Evolutionary conservation across 2,888 invertebrate species (phyloP).

Genomic region (Apotomis capreana): DNA sequence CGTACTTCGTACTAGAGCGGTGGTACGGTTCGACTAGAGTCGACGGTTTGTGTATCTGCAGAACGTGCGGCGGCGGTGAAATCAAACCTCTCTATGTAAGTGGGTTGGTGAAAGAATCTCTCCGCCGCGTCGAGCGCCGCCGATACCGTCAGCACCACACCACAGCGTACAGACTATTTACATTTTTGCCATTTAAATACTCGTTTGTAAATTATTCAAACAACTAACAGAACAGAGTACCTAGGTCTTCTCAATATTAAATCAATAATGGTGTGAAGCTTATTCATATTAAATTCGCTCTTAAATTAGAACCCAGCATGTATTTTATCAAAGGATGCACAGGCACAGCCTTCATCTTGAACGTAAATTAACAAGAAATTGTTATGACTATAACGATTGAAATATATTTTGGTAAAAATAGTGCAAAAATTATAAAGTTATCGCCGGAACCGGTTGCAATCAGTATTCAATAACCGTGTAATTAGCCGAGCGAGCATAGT

Average conservation of each 20-base stretch:
- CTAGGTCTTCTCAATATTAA: background rate
- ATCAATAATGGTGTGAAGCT: too few relatives aligned
- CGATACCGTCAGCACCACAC: constrained; percentile 60
- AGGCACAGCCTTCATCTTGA: background rate
- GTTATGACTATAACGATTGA: background rate
- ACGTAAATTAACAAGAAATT: background rate
- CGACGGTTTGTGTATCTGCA: constrained; percentile 29
- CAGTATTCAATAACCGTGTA: constrained; percentile 11
- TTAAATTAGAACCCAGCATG: background rate
- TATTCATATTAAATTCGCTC: too few relatives aligned
- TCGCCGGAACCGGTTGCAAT: constrained; percentile 5
- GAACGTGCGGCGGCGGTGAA: constrained; percentile 60
- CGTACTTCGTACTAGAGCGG: background rate
- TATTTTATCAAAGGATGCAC: background rate
- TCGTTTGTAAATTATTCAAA: background rate
- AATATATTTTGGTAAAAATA: background rate
- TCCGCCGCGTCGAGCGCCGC: constrained; percentile 52
- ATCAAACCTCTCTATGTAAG: constrained; percentile 74
- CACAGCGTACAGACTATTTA: background rate
- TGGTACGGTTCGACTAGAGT: background rate
- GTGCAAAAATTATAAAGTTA: background rate
- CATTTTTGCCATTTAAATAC: background rate
- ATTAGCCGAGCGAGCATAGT: background rate
- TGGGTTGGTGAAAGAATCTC: constrained; percentile 83
- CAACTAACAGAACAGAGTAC: too few relatives aligned